Conservation (phyloP, 2,888 invertebrate species). For the Lepas anatifera region DNA sequence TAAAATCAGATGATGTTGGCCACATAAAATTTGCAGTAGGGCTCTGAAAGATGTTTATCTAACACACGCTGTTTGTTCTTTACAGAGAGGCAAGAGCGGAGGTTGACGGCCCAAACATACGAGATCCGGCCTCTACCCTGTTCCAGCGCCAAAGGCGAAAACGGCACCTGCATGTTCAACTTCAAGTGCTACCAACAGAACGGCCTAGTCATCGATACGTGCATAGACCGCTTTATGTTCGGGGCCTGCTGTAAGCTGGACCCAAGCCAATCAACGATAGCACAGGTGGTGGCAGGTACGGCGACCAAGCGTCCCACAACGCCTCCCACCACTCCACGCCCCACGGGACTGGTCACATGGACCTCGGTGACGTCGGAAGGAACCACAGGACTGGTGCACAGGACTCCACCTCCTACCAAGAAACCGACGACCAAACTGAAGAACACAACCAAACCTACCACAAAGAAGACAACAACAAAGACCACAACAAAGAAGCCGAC, state of each 20-base stretch:
- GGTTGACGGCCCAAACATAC: not conserved
- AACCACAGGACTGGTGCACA: not conserved
- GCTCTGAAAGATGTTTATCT: too few relatives aligned
- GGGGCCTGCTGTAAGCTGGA: conserved; percentile 67
- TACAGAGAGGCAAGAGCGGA: not conserved
- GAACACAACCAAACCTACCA: not conserved
- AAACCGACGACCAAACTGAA: conserved; percentile 8
- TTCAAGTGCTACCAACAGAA: conserved; percentile 68
- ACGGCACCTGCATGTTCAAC: conserved; percentile 82
- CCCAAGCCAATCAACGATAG: not conserved
- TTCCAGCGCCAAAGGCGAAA: not conserved
- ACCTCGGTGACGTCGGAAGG: not conserved
- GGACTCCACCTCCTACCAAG: not conserved
- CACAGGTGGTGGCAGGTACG: not conserved
- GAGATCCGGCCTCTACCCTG: conserved; percentile 6
- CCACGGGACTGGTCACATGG: conserved; percentile 13
- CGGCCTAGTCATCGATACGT: conserved; percentile 75
- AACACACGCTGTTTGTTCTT: too few relatives aligned
- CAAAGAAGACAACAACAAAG: conserved; percentile 14
- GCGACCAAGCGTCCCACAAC: conserved; percentile 18
- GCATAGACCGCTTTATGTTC: conserved; percentile 85
- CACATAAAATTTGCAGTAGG: too few relatives aligned
- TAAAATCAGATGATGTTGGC: too few relatives aligned
- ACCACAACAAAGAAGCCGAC: conserved; percentile 19
- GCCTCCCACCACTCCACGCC: conserved; percentile 11